Evolutionary conservation across 2,113 vertebrate species (phyloP).

Genomic region (Stomatorhinus ivindoensis): DNA sequence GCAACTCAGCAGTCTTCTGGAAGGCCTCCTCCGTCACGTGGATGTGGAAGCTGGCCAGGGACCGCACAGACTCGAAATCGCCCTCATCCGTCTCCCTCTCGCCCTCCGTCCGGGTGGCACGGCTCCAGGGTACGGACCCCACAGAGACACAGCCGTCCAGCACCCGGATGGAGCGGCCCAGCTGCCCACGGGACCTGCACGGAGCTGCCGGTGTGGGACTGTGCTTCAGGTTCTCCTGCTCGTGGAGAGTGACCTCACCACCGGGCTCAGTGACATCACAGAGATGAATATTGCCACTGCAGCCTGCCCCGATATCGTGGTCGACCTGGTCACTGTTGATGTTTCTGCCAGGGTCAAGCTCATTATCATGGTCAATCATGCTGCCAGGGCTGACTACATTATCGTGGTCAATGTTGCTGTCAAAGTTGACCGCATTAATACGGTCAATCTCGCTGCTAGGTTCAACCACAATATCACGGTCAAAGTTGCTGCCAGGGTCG

Average conservation of each 20-base stretch:
- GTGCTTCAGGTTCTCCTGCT: neutral
- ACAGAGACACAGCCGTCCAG: constrained; percentile 35
- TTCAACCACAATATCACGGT: neutral
- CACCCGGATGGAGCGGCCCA: constrained; percentile 33
- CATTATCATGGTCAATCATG: neutral
- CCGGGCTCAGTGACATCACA: neutral
- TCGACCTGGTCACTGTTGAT: constrained; percentile 23
- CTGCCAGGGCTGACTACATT: neutral
- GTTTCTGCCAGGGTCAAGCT: neutral
- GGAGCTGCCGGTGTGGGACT: neutral
- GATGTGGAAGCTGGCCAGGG: constrained; percentile 33
- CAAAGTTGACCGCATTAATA: neutral
- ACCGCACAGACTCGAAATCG: constrained; percentile 34
- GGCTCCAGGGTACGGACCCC: neutral
- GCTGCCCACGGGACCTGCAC: neutral
- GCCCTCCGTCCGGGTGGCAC: constrained; percentile 10
- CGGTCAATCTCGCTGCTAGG: neutral
- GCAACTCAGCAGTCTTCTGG: constrained; percentile 40
- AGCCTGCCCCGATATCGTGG: neutral
- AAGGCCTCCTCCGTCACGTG: constrained; percentile 38
- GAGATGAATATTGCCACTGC: neutral
- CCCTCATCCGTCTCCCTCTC: neutral
- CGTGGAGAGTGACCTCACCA: neutral
- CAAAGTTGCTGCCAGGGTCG: neutral
- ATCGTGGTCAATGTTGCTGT: neutral